phyloP scores from a whole-genome alignment of 2,888 invertebrate genomes.

The Sepiola atlantica region DNA sequence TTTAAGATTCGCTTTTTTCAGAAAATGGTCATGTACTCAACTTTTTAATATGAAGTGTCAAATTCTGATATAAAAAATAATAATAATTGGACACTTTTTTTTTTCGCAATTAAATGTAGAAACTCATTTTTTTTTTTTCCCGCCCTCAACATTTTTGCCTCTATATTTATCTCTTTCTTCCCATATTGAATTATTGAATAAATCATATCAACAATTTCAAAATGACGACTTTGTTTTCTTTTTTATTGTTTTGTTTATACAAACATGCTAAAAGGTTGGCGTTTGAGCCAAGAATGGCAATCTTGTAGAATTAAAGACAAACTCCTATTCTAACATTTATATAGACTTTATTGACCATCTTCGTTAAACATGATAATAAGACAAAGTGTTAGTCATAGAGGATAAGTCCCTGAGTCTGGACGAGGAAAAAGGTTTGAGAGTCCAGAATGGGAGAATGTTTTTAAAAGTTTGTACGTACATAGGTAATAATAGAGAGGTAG shows the following conservation, averaged over 20 bases:
- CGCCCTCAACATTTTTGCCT: neutral
- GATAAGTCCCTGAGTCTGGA: no score
- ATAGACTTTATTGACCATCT: no score
- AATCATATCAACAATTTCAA: constrained; percentile 8
- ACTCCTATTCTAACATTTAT: no score
- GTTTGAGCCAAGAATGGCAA: no score
- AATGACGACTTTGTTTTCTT: neutral
- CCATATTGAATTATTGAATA: constrained; percentile 23
- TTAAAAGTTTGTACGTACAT: no score
- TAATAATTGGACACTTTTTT: neutral
- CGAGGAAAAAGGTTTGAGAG: no score
- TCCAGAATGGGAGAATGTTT: no score
- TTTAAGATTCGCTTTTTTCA: neutral
- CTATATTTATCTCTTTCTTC: constrained; percentile 14
- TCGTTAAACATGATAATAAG: no score
- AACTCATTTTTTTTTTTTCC: neutral
- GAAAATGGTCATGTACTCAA: constrained; percentile 6
- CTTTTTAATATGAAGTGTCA: neutral
- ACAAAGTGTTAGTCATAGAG: no score
- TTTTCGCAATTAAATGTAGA: constrained; percentile 14
- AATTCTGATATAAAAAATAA: constrained; percentile 1
- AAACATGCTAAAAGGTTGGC: no score
- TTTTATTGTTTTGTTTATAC: neutral
- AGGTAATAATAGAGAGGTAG: no score
- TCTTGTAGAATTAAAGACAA: no score